Evolutionary conservation across 2,797 vertebrate species (phyloP), one percentile per base, ranked within the genome.

Genomic region (Rhincodon typus): DNA sequence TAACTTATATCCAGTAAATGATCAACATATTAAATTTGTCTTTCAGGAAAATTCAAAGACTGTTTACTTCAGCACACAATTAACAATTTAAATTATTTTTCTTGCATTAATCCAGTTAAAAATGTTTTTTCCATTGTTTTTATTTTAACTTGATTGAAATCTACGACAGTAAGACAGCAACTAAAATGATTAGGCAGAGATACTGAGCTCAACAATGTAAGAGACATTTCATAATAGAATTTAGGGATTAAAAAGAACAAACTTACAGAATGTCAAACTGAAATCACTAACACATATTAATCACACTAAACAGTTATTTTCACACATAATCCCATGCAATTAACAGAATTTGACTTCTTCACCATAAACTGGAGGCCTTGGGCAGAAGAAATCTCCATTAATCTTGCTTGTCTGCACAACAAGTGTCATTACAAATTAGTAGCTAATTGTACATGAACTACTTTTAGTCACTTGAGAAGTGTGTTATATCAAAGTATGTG

Each of bases 321-420:
- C 90, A 69, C 23, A n/a, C 38, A 38, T 10, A 91, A 38, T 91
- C 88, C 62, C 15, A 66, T 38, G 1, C 38, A 69, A 93, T 93
- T 3, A 69, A 93, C 62, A 93, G 21, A 69, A 93, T 93, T 42
- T 23, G 23, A 42, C 66, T 42, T 67, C 62, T 57, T 93, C 66
- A 69, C 90, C 90, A 69, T 69, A 93, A 93, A 93, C 62, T 38
- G 66, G n/a, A 69, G 62, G 66, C 90, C n/a, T 42, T 93, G 62
- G 57, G 62, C 90, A 93, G 8, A 69, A 93, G n/a, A 25, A 38
- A 69, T 93, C 42, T 69, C 90, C 90, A 69, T 69, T 69, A 42
- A 93, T 21, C 62, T 42, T 38, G 23, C 38, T 93, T 93, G 90
- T 93, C 90, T 13, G 42, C 62, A 93, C 90, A 69, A 67, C 90